Percentiles rank a stretch among this genome's conserved stretches.
phyloP scores from a whole-genome alignment of 2,113 vertebrate species.

The Odontesthes bonariensis region DNA sequence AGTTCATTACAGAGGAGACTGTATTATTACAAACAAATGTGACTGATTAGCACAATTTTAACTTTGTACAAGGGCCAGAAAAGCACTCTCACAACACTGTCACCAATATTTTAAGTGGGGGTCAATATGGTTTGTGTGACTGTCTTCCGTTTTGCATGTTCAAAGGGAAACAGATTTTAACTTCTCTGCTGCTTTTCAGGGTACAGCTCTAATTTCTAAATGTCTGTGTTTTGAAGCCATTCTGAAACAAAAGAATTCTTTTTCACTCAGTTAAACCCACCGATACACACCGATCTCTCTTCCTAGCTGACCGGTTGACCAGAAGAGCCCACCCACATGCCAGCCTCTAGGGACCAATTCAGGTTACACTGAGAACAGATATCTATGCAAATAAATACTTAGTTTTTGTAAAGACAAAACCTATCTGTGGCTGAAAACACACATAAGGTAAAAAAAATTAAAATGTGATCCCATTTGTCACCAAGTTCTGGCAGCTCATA shows the following conservation, averaged over 20 bases:
- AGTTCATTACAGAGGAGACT: background rate
- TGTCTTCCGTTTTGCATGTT: slow-evolving; percentile 13
- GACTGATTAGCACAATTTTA: slow-evolving; percentile 59
- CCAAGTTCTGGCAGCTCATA: background rate
- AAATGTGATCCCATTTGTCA: background rate
- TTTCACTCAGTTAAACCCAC: background rate
- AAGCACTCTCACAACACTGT: slow-evolving; percentile 43
- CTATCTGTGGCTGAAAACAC: background rate
- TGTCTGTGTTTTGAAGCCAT: background rate
- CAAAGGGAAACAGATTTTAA: background rate
- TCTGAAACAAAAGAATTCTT: background rate
- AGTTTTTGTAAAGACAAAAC: background rate
- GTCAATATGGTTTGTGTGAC: slow-evolving; percentile 11
- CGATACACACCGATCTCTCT: background rate
- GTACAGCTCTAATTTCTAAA: background rate
- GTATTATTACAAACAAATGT: slow-evolving; percentile 60
- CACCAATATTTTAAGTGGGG: slow-evolving; percentile 63
- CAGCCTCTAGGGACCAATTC: background rate
- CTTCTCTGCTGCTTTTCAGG: background rate
- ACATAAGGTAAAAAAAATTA: too few relatives aligned
- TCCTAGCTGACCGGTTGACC: background rate
- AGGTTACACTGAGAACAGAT: background rate
- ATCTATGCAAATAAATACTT: background rate
- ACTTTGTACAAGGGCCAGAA: slow-evolving; percentile 41
- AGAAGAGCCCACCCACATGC: background rate